Evolutionary conservation across 2,888 invertebrate genomes (phyloP).

Genomic region (Pseudococcus viburni): DNA sequence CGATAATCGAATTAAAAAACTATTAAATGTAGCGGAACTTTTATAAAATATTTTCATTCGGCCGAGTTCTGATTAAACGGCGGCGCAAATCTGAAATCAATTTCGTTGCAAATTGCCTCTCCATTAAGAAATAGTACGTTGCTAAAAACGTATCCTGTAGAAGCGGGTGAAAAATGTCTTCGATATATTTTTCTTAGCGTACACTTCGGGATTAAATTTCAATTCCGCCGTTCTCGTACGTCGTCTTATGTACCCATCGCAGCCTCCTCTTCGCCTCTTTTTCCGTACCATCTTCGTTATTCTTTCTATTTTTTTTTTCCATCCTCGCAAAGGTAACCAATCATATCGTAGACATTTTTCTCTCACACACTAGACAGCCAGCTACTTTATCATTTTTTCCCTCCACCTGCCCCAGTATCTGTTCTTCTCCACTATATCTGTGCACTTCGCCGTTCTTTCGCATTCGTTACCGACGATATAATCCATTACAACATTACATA

Average conservation of each 20-base stretch:
- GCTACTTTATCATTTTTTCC: constrained; percentile 58
- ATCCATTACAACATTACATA: neutral
- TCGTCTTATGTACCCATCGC: neutral
- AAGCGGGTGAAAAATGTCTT: constrained; percentile 61
- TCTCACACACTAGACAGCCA: constrained; percentile 51
- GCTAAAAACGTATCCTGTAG: constrained; percentile 34
- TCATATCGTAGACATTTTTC: constrained; percentile 65
- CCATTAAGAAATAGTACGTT: constrained; percentile 49
- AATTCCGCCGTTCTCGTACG: constrained; percentile 49
- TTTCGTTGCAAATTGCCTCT: constrained; percentile 64
- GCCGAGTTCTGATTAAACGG: constrained; percentile 51
- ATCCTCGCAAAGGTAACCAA: constrained; percentile 50
- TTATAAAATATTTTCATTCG: constrained; percentile 55
- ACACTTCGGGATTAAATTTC: constrained; percentile 62
- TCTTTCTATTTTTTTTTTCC: neutral
- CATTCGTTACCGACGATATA: constrained; percentile 18
- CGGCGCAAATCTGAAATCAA: constrained; percentile 60
- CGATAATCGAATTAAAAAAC: constrained; percentile 59
- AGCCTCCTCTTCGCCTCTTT: neutral
- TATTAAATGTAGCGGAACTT: constrained; percentile 60
- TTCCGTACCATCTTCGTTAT: neutral
- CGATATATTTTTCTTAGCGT: constrained; percentile 56
- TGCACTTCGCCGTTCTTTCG: neutral
- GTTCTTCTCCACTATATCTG: neutral
- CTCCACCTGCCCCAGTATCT: neutral